Conservation (phyloP, 2,113 vertebrate genomes). For the Bos taurus region DNA sequence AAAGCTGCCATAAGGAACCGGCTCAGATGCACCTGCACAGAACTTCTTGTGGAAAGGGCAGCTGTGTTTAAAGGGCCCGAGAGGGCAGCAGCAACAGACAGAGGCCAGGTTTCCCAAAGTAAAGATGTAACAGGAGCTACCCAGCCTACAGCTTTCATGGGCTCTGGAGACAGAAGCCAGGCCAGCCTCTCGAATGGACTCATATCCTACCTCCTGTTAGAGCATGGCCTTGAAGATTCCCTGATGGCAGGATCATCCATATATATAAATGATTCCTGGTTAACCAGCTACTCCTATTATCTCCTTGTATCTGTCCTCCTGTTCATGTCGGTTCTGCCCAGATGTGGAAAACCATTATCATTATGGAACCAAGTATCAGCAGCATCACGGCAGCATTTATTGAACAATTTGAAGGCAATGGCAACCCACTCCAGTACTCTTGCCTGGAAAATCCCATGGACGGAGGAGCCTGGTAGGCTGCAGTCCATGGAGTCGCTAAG, state of each 20-base stretch:
- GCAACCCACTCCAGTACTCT: no score
- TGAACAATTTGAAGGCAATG: background rate
- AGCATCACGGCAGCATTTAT: fast-evolving
- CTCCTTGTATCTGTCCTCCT: background rate
- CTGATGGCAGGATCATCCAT: background rate
- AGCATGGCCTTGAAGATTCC: background rate
- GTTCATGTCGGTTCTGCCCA: background rate
- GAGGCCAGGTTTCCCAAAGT: background rate
- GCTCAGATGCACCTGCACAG: background rate
- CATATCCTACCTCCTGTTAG: background rate
- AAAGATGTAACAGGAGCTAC: background rate
- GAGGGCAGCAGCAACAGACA: background rate
- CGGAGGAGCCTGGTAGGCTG: no score
- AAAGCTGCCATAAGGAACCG: background rate
- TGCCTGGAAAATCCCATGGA: no score
- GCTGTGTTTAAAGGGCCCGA: background rate
- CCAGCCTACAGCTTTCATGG: background rate
- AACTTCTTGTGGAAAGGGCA: background rate
- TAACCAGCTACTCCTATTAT: background rate
- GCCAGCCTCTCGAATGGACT: background rate
- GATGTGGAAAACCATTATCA: background rate
- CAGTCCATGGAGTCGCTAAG: no score
- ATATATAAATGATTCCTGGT: background rate
- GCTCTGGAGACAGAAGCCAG: background rate
- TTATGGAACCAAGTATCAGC: background rate